A percentile compares a stretch with the other conserved stretches of the same genome.
These are phyloP conservation scores for Drosophila nannoptera DNA, from an alignment of 1,140 invertebrate genomes.

Conservation along the genomic window DNA sequence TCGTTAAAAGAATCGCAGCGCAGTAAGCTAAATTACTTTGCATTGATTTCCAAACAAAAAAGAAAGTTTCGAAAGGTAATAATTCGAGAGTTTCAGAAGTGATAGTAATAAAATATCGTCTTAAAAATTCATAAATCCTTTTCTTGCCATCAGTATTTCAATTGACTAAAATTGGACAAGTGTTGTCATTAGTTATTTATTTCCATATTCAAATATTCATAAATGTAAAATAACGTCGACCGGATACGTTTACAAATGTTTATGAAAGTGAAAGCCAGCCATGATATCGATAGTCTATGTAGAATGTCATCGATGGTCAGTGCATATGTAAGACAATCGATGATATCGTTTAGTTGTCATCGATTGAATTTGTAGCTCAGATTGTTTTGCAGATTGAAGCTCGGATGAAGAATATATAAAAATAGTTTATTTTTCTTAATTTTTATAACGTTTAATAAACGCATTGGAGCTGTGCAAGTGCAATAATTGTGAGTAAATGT, in stretches of 20 bases:
- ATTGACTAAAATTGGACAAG: no score
- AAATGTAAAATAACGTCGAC: neutral
- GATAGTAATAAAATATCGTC: no score
- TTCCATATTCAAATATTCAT: neutral
- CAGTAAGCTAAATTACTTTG: neutral
- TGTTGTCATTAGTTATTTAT: no score
- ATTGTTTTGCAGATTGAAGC: conserved; percentile 61
- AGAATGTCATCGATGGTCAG: conserved; percentile 12
- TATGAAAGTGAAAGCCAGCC: neutral
- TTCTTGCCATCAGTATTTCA: no score
- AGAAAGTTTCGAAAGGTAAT: no score
- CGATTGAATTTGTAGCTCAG: conserved; percentile 43
- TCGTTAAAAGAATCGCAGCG: neutral
- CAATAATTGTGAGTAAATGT: conserved; percentile 67
- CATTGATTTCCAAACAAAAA: neutral
- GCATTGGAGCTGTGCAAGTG: conserved; percentile 70
- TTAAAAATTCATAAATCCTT: no score
- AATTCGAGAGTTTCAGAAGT: no score
- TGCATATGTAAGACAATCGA: conserved; percentile 14
- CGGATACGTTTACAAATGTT: neutral
- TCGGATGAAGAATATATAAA: conserved; percentile 64
- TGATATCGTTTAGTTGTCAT: conserved; percentile 32
- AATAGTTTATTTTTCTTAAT: conserved; percentile 49
- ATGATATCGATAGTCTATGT: conserved; percentile 11
- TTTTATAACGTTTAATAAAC: conserved; percentile 59